Percentiles rank a stretch among this genome's conserved stretches.
Evolutionary conservation across 2,888 invertebrate genomes (phyloP).

Genomic region (Hesperia comma): DNA sequence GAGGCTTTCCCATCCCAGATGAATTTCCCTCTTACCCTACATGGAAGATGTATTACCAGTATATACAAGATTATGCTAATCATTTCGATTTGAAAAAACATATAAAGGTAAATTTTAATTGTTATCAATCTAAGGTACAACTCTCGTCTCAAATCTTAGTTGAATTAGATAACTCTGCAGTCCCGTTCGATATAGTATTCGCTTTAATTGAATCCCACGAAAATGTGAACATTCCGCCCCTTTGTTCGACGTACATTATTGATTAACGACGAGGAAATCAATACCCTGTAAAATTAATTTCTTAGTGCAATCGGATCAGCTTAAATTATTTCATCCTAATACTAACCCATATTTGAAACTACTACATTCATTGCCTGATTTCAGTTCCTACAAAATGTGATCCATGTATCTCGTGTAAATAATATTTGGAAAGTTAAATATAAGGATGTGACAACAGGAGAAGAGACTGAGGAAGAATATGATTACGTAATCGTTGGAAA

Average conservation of each 20-base stretch:
- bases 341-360: too few relatives aligned
- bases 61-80: conserved; percentile 62
- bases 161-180: too few relatives aligned
- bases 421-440: conserved; percentile 68
- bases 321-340: too few relatives aligned
- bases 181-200: too few relatives aligned
- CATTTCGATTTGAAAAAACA: conserved; percentile 65
- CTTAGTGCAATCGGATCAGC: too few relatives aligned
- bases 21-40: conserved; percentile 65
- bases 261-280: too few relatives aligned
- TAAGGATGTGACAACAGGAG: conserved; percentile 57
- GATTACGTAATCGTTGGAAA: conserved; percentile 88
- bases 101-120: conserved; percentile 59
- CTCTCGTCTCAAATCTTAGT: too few relatives aligned
- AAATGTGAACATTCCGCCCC: too few relatives aligned
- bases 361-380: conserved; percentile 34
- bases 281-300: too few relatives aligned
- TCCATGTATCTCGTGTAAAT: conserved; percentile 55
- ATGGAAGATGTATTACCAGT: conserved; percentile 64
- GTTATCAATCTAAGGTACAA: too few relatives aligned
- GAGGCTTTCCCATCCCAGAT: conserved; percentile 66
- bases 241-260: too few relatives aligned
- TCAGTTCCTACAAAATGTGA: conserved; percentile 70
- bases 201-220: too few relatives aligned
- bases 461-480: conserved; percentile 75